phyloP scores from a whole-genome alignment of 2,797 vertebrate species.

The Anniella stebbinsi region DNA sequence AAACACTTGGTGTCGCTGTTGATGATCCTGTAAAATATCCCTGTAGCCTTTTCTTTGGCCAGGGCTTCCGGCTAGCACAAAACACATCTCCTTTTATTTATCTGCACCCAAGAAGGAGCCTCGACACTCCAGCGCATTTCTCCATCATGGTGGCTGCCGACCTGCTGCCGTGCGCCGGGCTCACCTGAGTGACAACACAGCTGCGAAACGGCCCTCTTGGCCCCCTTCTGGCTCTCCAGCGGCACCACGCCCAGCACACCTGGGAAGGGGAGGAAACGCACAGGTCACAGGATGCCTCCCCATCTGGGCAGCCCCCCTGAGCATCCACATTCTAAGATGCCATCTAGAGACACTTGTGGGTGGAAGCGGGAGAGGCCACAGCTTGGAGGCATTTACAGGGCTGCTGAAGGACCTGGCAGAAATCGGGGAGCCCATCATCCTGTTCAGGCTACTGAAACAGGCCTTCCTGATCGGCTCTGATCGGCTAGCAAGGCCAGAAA shows the following conservation, averaged over 20 bases:
- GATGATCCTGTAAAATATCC: neutral
- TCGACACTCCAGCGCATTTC: neutral
- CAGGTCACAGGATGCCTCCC: constrained; percentile 1
- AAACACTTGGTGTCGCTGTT: neutral
- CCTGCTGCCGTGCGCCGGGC: neutral
- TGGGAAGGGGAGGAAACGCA: constrained; percentile 70
- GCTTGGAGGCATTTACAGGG: no score
- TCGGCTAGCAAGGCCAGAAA: neutral
- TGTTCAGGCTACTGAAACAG: no score
- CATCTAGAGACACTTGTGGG: no score
- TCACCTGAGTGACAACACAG: constrained; percentile 93
- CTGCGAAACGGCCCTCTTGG: constrained; percentile 82
- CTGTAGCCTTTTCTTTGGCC: neutral
- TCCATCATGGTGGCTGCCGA: neutral
- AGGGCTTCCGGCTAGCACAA: neutral
- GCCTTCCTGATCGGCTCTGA: neutral
- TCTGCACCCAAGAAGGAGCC: neutral
- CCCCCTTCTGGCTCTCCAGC: constrained; percentile 79
- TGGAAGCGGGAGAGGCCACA: no score
- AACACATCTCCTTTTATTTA: neutral
- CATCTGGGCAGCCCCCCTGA: neutral
- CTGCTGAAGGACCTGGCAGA: neutral
- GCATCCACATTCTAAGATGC: neutral
- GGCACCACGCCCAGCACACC: constrained; percentile 87
- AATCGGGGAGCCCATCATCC: neutral